Conservation (phyloP, 2,888 invertebrate genomes). For the Sinopyrophorus schimmeli region DNA sequence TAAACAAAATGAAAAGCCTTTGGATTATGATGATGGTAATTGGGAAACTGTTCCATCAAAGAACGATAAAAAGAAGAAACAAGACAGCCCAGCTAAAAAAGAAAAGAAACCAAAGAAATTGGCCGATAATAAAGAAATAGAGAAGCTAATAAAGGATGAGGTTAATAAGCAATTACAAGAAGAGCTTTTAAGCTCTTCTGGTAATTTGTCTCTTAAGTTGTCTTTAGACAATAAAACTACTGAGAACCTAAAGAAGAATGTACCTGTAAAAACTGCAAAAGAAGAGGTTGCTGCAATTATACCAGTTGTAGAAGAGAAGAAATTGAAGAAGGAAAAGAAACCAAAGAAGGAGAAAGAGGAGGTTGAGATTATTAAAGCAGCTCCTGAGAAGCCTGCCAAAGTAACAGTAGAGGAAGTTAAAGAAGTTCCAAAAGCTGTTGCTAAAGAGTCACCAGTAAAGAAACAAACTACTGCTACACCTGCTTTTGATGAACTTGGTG, state of each 20-base stretch:
- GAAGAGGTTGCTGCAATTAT: conserved; percentile 47
- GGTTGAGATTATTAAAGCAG: conserved; percentile 39
- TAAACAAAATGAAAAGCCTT: conserved; percentile 66
- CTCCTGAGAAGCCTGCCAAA: conserved; percentile 22
- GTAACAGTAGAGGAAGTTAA: conserved; percentile 39
- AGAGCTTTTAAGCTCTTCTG: too few relatives aligned
- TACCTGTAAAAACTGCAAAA: conserved; percentile 37
- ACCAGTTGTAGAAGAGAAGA: conserved; percentile 45
- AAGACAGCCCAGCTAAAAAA: conserved; percentile 55
- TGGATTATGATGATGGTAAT: conserved; percentile 73
- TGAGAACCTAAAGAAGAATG: conserved; percentile 24
- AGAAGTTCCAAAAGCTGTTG: conserved; percentile 30
- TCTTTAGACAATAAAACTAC: conserved; percentile 41
- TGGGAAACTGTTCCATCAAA: conserved; percentile 75
- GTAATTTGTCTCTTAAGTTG: too few relatives aligned
- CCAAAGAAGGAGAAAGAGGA: conserved; percentile 49
- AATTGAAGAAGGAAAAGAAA: conserved; percentile 51
- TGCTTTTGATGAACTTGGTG: conserved; percentile 65
- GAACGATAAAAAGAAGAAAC: conserved; percentile 74
- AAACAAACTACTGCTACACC: conserved; percentile 44
- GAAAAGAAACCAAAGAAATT: conserved; percentile 53
- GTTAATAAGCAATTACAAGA: conserved; percentile 58
- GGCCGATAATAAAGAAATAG: conserved; percentile 51
- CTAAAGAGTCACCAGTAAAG: conserved; percentile 36
- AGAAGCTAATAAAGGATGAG: conserved; percentile 58